Percentiles rank a stretch among this genome's conserved stretches.
These are phyloP conservation scores for Xestia rhomboidea DNA, from an alignment of 2,888 invertebrate species.

Conservation along the genomic window DNA sequence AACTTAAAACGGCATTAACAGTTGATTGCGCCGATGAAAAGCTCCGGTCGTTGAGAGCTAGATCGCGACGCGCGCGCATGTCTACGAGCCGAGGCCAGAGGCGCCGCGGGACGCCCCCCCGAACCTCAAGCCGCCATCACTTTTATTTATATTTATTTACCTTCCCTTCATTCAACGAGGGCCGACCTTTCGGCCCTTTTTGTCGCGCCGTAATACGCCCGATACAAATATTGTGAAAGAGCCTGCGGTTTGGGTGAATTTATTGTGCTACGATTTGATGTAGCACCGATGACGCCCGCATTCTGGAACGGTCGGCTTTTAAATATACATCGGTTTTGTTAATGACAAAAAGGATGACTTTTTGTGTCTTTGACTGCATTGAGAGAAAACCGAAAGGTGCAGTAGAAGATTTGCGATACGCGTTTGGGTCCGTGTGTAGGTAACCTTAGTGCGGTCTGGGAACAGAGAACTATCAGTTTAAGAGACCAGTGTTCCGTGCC, in stretches of 20 bases:
- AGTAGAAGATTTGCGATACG: background rate
- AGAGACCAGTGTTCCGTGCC: background rate
- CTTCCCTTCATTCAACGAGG: conserved; percentile 90
- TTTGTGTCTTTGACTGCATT: conserved; percentile 12
- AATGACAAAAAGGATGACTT: conserved; percentile 49
- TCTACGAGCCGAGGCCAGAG: conserved; percentile 64
- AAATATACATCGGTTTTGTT: conserved; percentile 51
- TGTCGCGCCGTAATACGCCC: conserved; percentile 86
- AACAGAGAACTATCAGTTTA: background rate
- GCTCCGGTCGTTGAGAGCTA: conserved; percentile 55
- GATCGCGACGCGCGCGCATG: conserved; percentile 63
- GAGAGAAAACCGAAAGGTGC: conserved; percentile 1
- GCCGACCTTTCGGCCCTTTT: conserved; percentile 90
- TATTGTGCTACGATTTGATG: conserved; percentile 88
- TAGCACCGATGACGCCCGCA: conserved; percentile 80
- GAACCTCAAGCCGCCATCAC: conserved; percentile 79
- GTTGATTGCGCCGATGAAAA: conserved; percentile 54
- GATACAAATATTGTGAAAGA: conserved; percentile 91
- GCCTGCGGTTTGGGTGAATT: conserved; percentile 89
- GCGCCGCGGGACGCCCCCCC: conserved; percentile 82
- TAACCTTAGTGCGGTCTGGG: background rate
- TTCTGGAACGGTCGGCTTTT: conserved; percentile 68
- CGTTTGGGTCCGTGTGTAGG: background rate
- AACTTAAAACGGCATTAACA: conserved; percentile 52
- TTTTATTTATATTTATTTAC: conserved; percentile 91